Evolutionary conservation across 53 echinoderm and acorn worm species (phyloP).

Genomic region (Echinometra lucunter): DNA sequence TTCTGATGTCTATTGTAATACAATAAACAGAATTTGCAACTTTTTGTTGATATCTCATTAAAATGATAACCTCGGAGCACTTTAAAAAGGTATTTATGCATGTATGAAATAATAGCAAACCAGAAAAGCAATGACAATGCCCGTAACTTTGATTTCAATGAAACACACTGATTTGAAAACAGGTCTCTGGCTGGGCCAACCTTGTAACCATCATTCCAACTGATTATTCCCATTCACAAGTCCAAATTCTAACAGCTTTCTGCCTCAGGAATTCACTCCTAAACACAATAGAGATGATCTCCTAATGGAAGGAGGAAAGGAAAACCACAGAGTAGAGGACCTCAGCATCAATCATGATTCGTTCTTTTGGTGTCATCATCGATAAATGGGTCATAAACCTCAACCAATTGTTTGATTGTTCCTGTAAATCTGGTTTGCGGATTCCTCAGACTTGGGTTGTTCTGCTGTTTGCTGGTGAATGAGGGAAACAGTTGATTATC

Average conservation of each 20-base stretch:
- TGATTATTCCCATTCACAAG: constrained; percentile 27
- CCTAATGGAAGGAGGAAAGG: background rate
- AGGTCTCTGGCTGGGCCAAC: background rate
- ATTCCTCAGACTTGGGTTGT: background rate
- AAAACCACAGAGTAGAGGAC: constrained; percentile 22
- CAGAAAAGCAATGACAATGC: background rate
- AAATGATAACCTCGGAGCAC: background rate
- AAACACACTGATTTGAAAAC: background rate
- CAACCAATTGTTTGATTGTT: constrained; percentile 9
- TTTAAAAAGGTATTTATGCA: background rate
- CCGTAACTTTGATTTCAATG: background rate
- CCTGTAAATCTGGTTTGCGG: background rate
- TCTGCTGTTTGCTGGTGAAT: background rate
- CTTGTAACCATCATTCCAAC: constrained; percentile 21
- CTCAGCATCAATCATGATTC: constrained; percentile 1
- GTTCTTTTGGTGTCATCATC: background rate
- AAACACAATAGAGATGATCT: background rate
- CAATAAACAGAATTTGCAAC: background rate
- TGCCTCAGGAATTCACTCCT: constrained; percentile 22
- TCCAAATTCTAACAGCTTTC: constrained; percentile 42
- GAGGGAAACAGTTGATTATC: background rate
- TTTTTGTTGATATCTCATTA: background rate
- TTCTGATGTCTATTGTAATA: no score
- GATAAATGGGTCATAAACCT: constrained; percentile 50
- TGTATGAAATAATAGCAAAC: background rate